phyloP scores from a whole-genome alignment of 2,113 vertebrate species.

The Geococcyx californianus region DNA sequence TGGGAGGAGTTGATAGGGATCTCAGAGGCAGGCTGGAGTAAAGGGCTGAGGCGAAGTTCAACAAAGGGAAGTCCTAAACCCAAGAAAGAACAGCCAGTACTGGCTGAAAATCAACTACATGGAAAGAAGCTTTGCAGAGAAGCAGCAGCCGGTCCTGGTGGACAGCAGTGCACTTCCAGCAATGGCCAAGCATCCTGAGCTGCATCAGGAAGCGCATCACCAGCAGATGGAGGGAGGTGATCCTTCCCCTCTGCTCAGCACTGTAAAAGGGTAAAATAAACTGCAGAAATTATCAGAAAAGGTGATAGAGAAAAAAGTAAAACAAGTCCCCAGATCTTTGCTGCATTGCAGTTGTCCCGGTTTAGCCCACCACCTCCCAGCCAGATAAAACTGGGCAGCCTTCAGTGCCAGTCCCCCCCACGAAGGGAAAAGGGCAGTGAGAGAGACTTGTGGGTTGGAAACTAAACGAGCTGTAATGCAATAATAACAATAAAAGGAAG shows the following conservation, averaged over 20 bases:
- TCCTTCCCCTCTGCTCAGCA: not conserved
- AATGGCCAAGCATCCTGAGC: not conserved
- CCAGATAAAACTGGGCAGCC: too few species aligned
- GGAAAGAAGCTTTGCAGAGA: not conserved
- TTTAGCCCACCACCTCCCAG: too few species aligned
- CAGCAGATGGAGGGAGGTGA: not conserved
- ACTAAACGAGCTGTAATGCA: too few species aligned
- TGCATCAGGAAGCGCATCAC: not conserved
- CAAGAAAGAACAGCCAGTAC: not conserved
- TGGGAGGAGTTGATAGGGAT: not conserved
- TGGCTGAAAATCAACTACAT: not conserved
- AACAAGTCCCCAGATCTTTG: not conserved
- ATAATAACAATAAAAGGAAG: too few species aligned
- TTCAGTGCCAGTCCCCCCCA: too few species aligned
- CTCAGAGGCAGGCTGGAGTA: not conserved
- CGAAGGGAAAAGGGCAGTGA: too few species aligned
- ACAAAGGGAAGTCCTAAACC: not conserved
- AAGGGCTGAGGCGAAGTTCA: not conserved
- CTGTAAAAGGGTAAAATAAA: not conserved
- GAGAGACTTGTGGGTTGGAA: too few species aligned
- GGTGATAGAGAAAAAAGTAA: not conserved
- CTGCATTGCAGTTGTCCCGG: not conserved
- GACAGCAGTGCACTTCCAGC: not conserved
- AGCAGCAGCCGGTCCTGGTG: not conserved
- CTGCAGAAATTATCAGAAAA: not conserved